A percentile compares a stretch with the other conserved stretches of the same genome.
phyloP scores from a whole-genome alignment of 1,140 invertebrate species.

The Neoseiulus cucumeris region DNA sequence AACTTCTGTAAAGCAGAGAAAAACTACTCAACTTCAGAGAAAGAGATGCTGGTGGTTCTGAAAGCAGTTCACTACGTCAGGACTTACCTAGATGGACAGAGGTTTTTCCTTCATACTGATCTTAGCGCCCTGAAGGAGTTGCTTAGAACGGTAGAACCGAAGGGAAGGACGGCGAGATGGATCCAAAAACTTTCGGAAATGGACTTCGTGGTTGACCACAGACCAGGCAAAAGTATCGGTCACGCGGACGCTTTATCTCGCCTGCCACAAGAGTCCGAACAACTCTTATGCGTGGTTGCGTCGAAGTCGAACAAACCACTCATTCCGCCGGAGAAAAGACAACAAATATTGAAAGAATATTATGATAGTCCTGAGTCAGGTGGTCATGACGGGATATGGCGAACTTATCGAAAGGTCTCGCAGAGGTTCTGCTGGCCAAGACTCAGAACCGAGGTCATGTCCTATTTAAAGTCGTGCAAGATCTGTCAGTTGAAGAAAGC shows the following conservation, averaged over 20 bases:
- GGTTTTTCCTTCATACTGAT: conserved; percentile 14
- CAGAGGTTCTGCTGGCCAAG: no score
- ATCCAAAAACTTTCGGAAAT: neutral
- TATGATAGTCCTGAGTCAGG: no score
- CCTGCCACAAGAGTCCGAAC: no score
- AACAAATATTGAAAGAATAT: no score
- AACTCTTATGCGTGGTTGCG: no score
- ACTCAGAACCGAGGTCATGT: no score
- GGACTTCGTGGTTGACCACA: conserved; percentile 13
- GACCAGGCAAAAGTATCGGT: conserved; percentile 9
- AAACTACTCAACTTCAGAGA: neutral
- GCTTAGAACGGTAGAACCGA: conserved; percentile 4
- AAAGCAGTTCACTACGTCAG: conserved; percentile 9
- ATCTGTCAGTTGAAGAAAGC: no score
- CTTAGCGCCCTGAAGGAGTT: conserved; percentile 12
- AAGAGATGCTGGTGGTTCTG: conserved; percentile 9
- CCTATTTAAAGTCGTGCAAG: no score
- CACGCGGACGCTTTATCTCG: conserved; percentile 11
- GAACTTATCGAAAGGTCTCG: no score
- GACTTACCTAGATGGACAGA: neutral
- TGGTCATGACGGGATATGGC: no score
- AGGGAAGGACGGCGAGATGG: conserved; percentile 12
- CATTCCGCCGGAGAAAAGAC: no score
- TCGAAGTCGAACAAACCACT: no score
- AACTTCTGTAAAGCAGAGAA: neutral